Evolutionary conservation across 2,113 vertebrate species (phyloP).

Genomic region (Ia io): DNA sequence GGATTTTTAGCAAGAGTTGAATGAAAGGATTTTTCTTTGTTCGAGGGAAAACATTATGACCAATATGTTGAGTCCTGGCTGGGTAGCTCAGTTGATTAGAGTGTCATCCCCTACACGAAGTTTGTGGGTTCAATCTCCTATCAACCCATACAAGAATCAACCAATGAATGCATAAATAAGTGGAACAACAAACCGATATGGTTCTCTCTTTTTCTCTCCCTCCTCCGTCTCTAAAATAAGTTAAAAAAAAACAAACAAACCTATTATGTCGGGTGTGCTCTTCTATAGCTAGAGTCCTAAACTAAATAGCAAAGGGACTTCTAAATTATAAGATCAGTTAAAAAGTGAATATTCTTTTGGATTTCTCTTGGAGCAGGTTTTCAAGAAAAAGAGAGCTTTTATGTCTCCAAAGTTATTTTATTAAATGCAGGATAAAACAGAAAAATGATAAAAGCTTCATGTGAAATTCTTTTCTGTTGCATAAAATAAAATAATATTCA

Average conservation of each 20-base stretch:
- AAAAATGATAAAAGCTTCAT: background rate
- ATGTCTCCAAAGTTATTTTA: slow-evolving; percentile 7
- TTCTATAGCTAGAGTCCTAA: background rate
- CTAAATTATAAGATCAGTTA: slow-evolving; percentile 8
- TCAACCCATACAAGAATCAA: too few species aligned
- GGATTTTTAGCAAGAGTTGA: background rate
- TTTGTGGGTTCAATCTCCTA: too few species aligned
- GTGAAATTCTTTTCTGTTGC: background rate
- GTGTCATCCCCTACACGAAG: too few species aligned
- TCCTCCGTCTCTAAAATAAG: too few species aligned
- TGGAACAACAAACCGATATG: too few species aligned
- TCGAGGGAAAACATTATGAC: background rate
- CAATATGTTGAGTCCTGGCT: too few species aligned
- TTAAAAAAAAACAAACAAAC: background rate
- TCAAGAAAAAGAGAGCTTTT: slow-evolving; percentile 18
- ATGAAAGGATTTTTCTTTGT: background rate
- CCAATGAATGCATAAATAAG: too few species aligned
- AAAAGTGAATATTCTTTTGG: background rate
- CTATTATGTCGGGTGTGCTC: background rate
- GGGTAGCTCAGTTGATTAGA: too few species aligned
- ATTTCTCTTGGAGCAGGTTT: background rate
- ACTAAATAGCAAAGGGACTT: background rate
- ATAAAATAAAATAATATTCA: background rate
- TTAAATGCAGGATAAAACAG: slow-evolving; percentile 5
- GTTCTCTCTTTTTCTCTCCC: too few species aligned